Conservation (phyloP, 1,140 invertebrate genomes). For the Drosophila prosaltans region DNA sequence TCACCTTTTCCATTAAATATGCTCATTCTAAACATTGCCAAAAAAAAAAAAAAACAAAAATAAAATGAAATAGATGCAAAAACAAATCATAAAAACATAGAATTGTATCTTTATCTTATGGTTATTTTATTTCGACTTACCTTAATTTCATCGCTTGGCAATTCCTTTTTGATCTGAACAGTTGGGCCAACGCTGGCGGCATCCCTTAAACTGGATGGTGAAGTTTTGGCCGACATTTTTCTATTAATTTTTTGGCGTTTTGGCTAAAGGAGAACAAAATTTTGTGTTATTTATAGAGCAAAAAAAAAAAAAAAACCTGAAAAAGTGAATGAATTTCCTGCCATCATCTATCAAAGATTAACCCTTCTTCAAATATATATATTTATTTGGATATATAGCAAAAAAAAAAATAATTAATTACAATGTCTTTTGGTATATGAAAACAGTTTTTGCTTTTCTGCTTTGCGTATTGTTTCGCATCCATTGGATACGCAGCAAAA, state of each 20-base stretch:
- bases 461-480: constrained; percentile 77
- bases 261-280: constrained; percentile 44
- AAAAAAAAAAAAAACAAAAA: constrained; percentile 7
- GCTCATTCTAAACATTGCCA: constrained; percentile 18
- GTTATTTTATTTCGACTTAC: constrained; percentile 54
- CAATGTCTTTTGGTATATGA: constrained; percentile 43
- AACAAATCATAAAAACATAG: constrained; percentile 9
- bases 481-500: constrained; percentile 73
- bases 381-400: constrained; percentile 12
- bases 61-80: constrained; percentile 41
- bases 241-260: not conserved
- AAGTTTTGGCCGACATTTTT: constrained; percentile 75
- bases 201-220: constrained; percentile 68
- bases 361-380: not conserved
- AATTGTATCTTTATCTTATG: not conserved
- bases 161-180: constrained; percentile 84
- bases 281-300: constrained; percentile 16
- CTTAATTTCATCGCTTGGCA: constrained; percentile 84
- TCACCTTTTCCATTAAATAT: constrained; percentile 48
- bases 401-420: constrained; percentile 65
- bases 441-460: constrained; percentile 45
- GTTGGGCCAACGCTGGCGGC: constrained; percentile 53
- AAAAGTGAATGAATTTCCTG: constrained; percentile 14
- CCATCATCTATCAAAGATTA: constrained; percentile 1
- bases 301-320: not conserved